phyloP scores from a whole-genome alignment of 2,888 invertebrate species.

The Drosophila buzzatii region DNA sequence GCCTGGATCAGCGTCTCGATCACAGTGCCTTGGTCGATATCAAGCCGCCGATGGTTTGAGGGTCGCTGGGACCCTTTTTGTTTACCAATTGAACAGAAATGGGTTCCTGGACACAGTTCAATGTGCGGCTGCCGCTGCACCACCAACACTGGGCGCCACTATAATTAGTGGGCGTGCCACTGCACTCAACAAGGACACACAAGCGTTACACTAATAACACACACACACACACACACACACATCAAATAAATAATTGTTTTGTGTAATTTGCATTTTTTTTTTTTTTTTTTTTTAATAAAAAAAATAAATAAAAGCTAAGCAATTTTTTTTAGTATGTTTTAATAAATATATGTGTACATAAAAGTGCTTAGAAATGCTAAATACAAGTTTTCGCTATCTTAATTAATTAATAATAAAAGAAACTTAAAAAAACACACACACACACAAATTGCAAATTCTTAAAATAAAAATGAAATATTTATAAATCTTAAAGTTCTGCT shows the following conservation, averaged over 20 bases:
- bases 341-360: slow-evolving; percentile 40
- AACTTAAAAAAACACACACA: not conserved
- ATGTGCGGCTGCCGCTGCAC: slow-evolving; percentile 7
- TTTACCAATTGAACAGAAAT: slow-evolving; percentile 81
- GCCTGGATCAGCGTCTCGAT: slow-evolving; percentile 86
- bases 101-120: slow-evolving; percentile 54
- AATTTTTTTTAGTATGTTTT: slow-evolving; percentile 16
- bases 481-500: slow-evolving; percentile 20
- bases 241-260: slow-evolving; percentile 1
- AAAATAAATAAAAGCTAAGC: slow-evolving; percentile 15
- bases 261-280: slow-evolving; percentile 7
- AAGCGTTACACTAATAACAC: not conserved
- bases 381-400: slow-evolving; percentile 18
- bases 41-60: slow-evolving; percentile 87
- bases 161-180: slow-evolving; percentile 10
- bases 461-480: slow-evolving; percentile 8
- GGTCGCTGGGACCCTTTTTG: slow-evolving; percentile 89
- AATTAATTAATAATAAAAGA: slow-evolving; percentile 11
- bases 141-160: slow-evolving; percentile 9
- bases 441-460: slow-evolving; percentile 27
- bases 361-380: slow-evolving; percentile 19
- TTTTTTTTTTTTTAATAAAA: slow-evolving; percentile 1
- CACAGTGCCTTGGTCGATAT: slow-evolving; percentile 88
- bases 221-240: not conserved
- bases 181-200: not conserved